Percentiles rank a stretch among this genome's conserved stretches.
phyloP scores from a whole-genome alignment of 2,113 vertebrate genomes.

The Psittacula cyanocephala region DNA sequence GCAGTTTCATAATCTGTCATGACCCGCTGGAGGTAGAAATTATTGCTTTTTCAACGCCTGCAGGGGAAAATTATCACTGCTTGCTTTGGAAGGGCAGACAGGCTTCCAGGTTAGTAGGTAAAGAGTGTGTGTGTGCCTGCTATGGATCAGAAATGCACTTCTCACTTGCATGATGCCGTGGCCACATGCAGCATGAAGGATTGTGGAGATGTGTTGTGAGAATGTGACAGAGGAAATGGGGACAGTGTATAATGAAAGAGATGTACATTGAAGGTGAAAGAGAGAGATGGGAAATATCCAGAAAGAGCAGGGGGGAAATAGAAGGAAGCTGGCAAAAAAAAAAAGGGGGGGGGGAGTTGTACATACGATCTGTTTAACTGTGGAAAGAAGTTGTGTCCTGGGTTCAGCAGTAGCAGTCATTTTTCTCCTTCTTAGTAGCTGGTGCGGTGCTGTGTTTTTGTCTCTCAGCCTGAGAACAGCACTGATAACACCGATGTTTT shows the following conservation, averaged over 20 bases:
- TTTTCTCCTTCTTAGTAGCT: no score
- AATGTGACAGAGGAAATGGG: not conserved
- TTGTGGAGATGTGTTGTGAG: not conserved
- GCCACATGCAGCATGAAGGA: rapidly evolving
- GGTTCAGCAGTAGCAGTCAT: no score
- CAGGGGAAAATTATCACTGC: not conserved
- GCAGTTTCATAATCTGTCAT: not conserved
- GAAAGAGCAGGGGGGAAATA: not conserved
- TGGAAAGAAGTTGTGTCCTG: no score
- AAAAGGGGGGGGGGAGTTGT: no score
- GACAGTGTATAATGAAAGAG: rapidly evolving
- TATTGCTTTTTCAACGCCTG: not conserved
- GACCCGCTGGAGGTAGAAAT: not conserved
- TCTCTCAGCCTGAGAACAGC: no score
- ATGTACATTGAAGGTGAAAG: not conserved
- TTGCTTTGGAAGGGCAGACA: not conserved
- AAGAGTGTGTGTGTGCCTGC: not conserved
- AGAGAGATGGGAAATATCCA: not conserved
- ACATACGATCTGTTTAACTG: no score
- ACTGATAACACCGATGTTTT: no score
- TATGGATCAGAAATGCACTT: not conserved
- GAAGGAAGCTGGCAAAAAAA: no score
- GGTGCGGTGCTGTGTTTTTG: no score
- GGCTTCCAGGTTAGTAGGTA: not conserved
- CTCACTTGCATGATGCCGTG: not conserved